Conservation (phyloP, 2,888 invertebrate genomes). For the Agonopterix heracliana region DNA sequence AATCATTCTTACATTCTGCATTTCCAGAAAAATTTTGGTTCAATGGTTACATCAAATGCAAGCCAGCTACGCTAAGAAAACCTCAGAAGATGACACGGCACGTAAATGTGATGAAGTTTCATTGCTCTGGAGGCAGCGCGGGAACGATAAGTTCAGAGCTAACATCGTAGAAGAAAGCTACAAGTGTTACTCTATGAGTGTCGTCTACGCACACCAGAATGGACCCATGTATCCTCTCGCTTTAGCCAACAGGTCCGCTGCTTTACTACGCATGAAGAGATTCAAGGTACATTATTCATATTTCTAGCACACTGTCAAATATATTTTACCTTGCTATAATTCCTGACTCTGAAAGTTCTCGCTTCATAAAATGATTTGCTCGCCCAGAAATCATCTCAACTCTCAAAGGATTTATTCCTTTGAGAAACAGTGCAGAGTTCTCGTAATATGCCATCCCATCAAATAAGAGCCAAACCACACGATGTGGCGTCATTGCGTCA, state of each 20-base stretch:
- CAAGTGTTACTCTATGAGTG: conserved; percentile 78
- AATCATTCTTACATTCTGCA: too few relatives aligned
- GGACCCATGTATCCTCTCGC: conserved; percentile 78
- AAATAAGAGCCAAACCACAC: too few relatives aligned
- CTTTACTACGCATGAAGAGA: conserved; percentile 74
- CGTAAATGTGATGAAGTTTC: conserved; percentile 53
- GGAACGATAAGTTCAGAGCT: conserved; percentile 76
- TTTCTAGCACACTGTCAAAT: neutral
- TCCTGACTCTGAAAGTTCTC: neutral
- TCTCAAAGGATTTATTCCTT: too few relatives aligned
- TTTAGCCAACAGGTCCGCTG: conserved; percentile 82
- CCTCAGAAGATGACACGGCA: conserved; percentile 41
- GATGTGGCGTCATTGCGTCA: too few relatives aligned
- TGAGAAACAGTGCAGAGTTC: too few relatives aligned
- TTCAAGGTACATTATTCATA: conserved; percentile 77
- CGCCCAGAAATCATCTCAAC: too few relatives aligned
- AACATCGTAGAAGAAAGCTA: conserved; percentile 72
- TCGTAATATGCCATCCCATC: too few relatives aligned
- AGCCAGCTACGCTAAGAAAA: conserved; percentile 39
- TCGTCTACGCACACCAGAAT: conserved; percentile 72
- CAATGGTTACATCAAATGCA: conserved; percentile 62
- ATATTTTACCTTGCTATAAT: neutral
- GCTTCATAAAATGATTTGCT: neutral
- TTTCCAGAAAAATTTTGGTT: conserved; percentile 45
- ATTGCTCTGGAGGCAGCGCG: conserved; percentile 61